Percentiles rank a stretch among this genome's conserved stretches.
Conservation (phyloP, 2,888 invertebrate species). For the Calliopum simillimum region DNA sequence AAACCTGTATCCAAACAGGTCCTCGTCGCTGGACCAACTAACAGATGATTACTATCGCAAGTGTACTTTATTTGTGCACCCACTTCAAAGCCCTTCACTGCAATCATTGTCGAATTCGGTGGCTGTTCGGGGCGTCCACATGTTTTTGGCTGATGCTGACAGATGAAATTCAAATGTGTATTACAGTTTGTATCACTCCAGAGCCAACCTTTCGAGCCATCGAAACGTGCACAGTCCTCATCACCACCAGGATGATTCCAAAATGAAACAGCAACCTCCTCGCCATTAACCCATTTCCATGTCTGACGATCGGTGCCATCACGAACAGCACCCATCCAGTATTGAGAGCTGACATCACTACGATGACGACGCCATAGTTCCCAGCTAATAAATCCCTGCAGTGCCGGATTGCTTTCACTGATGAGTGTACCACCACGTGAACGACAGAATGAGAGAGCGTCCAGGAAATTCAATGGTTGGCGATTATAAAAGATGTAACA, state of each 20-base stretch:
- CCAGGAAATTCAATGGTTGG: constrained; percentile 83
- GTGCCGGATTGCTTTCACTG: constrained; percentile 92
- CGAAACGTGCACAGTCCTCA: constrained; percentile 89
- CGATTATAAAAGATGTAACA: constrained; percentile 94
- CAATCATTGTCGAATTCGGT: constrained; percentile 89
- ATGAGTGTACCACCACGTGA: constrained; percentile 86
- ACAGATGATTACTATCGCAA: constrained; percentile 86
- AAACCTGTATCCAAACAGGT: constrained; percentile 92
- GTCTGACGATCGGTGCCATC: constrained; percentile 80
- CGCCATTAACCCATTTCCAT: constrained; percentile 93
- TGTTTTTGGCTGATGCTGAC: constrained; percentile 92
- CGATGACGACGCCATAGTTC: constrained; percentile 91
- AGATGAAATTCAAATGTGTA: constrained; percentile 87
- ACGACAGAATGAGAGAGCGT: constrained; percentile 83
- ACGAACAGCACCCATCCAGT: constrained; percentile 94
- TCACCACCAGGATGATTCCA: constrained; percentile 89
- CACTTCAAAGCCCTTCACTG: constrained; percentile 80
- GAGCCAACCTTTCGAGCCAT: constrained; percentile 93
- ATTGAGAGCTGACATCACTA: constrained; percentile 91
- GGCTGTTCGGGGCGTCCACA: constrained; percentile 94
- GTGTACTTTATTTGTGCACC: constrained; percentile 86
- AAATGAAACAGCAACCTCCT: constrained; percentile 89
- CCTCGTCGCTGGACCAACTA: constrained; percentile 86
- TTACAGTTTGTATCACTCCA: constrained; percentile 94
- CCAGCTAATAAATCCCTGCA: constrained; percentile 95